Evolutionary conservation across 2,888 invertebrate species (phyloP), one percentile per base, ranked within the genome.

Genomic region (Theristus sp.): DNA sequence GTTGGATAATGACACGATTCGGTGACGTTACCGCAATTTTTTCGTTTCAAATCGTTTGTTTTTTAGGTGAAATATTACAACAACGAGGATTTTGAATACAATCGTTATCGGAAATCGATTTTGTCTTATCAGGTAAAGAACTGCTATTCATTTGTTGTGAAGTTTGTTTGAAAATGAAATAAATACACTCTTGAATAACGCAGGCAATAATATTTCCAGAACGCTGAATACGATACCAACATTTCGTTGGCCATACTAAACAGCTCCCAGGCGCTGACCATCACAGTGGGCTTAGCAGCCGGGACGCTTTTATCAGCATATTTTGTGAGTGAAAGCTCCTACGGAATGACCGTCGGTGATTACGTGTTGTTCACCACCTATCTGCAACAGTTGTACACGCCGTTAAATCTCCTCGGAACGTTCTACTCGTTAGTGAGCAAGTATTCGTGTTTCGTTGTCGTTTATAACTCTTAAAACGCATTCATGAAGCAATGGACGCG

Each of bases 331-430:
- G 62, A 67, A 22, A 76, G 79, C 49, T 77, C 81, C 17, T 75
- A 83, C 61, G 28, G 47, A 22, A 78, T 93, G 29, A 87, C 87
- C 0, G 86, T 93, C 22, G 96, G 98, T 29, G 93, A 94, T 74
- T 98, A 93, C 74, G 90, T 93, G 0, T 81, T 98, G 25, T 96
- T 94, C 77, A 86, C 90, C 0, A 86, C 89, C 1, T 98, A 96
- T 71, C 84, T 96, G 26, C 83, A 90, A 65, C 96, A 79, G 69
- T 78, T 98, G 28, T 96, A 94, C 73, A 86, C 87, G 62, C 96
- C 96, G 0, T 78, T 98, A 58, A 96, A 96, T 78, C 96, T 88
- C 85, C 90, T 98, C 73, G 96, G 96, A 30, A 94, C 93, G 1
- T 94, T 91, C 72, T 98, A 98, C 74, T 85, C 89, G 89, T 88